Evolutionary conservation across 2,113 vertebrate species (phyloP), one percentile per base, ranked within the genome.

Genomic region (Tetrao urogallus): DNA sequence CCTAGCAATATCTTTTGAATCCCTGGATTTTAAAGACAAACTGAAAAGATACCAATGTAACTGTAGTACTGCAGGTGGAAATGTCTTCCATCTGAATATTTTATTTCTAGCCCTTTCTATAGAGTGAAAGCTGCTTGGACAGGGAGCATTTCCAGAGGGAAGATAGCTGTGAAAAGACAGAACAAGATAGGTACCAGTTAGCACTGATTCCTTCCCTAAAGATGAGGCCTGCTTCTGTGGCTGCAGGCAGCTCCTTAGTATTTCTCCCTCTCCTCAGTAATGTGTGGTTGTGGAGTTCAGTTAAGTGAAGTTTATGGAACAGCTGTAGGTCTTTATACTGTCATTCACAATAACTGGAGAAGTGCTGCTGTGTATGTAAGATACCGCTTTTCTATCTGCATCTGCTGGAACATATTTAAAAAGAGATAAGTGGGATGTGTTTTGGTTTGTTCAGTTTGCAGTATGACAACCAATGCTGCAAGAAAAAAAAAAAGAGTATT

Each of bases 11-110:
- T 89, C 76, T 93, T 82, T 76, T 85, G 70, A 85, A 87, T 87
- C 74, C 77, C 71, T 82, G 84, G 75, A 70, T 87, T 94, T 96
- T 91, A 45, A 85, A 87, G 63, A 76, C 83, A 86, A 30, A 54
- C 74, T 66, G 50, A 56, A 73, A 70, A 88, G 45, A 66, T 73
- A 74, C 30, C 8, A 6, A 12, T 36, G n/a, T 66, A 74, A 82
- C 66, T 42, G n/a, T 14, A 32, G 64, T 18, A 34, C 34, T 87
- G 58, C 64, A 74, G 48, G 75, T 80, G 36, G 54, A 81, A 87
- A 80, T 47, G 50, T 43, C 78, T 87, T 88, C n/a, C 32, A 47
- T 77, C 32, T 80, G 64, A 82, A 34, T 92, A 58, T 76, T 83
- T 93, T 67, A 17, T 34, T 77, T 89, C 36, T 73, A 43, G 32